Conservation (phyloP, 2,888 invertebrate species). For the Troides oblongomaculatus region DNA sequence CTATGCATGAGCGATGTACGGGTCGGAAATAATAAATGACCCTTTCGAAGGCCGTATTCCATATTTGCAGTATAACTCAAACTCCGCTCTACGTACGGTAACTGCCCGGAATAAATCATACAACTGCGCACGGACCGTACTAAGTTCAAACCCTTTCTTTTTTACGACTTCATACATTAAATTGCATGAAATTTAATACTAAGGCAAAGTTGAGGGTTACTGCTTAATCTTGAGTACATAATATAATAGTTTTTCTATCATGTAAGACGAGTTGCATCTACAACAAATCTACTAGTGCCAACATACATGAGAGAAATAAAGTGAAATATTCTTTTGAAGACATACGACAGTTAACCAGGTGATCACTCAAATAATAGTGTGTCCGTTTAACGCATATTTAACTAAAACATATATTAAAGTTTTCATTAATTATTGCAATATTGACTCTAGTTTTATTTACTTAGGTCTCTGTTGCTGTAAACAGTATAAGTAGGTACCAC, state of each 20-base stretch:
- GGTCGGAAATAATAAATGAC: constrained; percentile 5
- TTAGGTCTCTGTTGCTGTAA: too few species aligned
- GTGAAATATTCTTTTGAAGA: too few species aligned
- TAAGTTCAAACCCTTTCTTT: constrained; percentile 1
- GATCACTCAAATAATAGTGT: too few species aligned
- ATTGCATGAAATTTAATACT: background rate
- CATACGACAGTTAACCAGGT: too few species aligned
- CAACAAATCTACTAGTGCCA: too few species aligned
- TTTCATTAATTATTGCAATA: too few species aligned
- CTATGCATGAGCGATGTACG: constrained; percentile 3
- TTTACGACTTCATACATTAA: constrained; percentile 3
- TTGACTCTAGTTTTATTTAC: too few species aligned
- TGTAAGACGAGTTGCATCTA: background rate
- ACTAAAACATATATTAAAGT: too few species aligned
- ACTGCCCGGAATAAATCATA: constrained; percentile 8
- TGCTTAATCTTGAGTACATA: too few species aligned
- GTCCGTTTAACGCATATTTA: too few species aligned
- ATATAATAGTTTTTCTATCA: background rate
- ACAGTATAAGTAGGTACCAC: too few species aligned
- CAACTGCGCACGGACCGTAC: background rate
- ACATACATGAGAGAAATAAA: too few species aligned
- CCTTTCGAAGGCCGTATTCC: constrained; percentile 4
- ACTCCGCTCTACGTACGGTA: constrained; percentile 5
- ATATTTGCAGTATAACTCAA: constrained; percentile 10
- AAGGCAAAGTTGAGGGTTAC: background rate